Base-by-base conservation (phyloP, 2,113 vertebrate genomes). In the Oxyura jamaicensis region DNA sequence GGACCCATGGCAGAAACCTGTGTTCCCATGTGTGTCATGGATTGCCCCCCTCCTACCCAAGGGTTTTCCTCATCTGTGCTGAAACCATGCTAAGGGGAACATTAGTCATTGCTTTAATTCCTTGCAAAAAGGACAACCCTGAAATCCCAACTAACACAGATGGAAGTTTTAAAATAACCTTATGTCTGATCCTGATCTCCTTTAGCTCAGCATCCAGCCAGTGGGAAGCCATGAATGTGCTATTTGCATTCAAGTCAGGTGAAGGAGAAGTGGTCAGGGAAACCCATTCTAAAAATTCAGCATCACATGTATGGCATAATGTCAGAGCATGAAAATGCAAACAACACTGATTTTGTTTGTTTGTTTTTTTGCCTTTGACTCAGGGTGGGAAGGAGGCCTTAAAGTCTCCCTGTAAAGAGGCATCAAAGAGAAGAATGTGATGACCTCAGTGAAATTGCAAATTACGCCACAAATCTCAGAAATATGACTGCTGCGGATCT, bases 261-360 rank as follows among this genome's bases (percentile, higher is more conserved):
- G 22, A 72, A 80, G 31, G 46, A 72, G 41, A 53, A 92, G 76
- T 5, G 6, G 3, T 36, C 25, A 39, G 59, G 36, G 55, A 65
- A 89, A 76, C 4, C 13, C 23, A 22, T 50, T 31, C 44, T 77
- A 76, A 83, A 90, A 58, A 29, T 28, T 68, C 33, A 82, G 7
- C 44, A n/a, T 26, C 29, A 16, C 25, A 7, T 0, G 0, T 11
- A 18, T 15, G 23, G 58, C 22, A 23, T 48, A 41, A 60, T 18
- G 14, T 58, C 58, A 58, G 58, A 42, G 25, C 7, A 79, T 28
- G 33, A 76, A 83, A 75, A 62, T 11, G 10, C 39, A 53, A 85
- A 88, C 35, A 85, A 42, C 17, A 11, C 28, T n/a, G 36, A 60
- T 0, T 31, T 80, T n/a, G 21, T 29, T 41, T 35, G 52, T 77